Percentiles rank a stretch among this genome's conserved stretches.
These are phyloP conservation scores for Ptychobarbus kaznakovi DNA, from an alignment of 2,797 vertebrate species.

Conservation along the genomic window DNA sequence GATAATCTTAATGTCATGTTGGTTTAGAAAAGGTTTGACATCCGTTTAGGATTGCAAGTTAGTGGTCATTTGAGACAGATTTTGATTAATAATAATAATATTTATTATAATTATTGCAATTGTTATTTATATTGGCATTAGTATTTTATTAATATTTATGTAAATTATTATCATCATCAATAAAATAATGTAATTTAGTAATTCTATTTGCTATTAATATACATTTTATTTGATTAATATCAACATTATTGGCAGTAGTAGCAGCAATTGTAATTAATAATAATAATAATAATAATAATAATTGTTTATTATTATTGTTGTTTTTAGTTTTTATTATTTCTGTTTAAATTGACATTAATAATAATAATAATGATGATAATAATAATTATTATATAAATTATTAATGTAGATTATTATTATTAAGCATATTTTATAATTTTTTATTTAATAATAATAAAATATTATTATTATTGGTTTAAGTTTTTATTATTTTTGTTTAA, in stretches of 20 bases:
- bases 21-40: neutral
- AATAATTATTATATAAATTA: neutral
- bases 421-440: neutral
- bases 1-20: neutral
- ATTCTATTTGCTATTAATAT: neutral
- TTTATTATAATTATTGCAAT: neutral
- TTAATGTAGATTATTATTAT: neutral
- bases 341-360: neutral
- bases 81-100: neutral
- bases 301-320: neutral
- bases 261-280: accelerated
- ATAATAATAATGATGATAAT: neutral
- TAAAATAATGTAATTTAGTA: neutral
- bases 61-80: neutral
- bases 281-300: neutral
- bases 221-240: neutral
- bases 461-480: neutral
- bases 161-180: too few relatives aligned
- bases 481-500: neutral
- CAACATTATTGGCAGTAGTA: neutral
- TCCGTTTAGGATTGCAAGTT: neutral
- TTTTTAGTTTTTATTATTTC: neutral
- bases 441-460: neutral
- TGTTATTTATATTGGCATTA: neutral
- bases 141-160: neutral